Evolutionary conservation across 1,140 invertebrate genomes (phyloP), one percentile per base, ranked within the genome.

Genomic region (Atta cephalotes): DNA sequence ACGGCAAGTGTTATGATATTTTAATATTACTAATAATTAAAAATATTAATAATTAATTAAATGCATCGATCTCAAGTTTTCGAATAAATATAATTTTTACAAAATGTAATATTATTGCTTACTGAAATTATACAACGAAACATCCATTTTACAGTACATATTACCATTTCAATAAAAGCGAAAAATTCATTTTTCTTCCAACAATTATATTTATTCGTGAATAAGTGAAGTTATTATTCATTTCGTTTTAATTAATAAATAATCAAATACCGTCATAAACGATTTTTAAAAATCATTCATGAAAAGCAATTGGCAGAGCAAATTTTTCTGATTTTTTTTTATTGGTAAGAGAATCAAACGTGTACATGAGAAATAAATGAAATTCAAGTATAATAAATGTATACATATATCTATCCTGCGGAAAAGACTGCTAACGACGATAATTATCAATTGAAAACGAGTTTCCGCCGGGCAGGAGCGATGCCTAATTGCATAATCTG

Each of bases 381-480:
- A 39, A 68, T 21, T 10, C 35, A 45, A 2, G 65, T n/a, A 45
- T 60, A 9, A 51, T 63, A 31, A 9, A 14, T 60, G 3, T 60
- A 2, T 65, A 39, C 0, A 18, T 21, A 21, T 39, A 66, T 68
- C n/a, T 39, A 66, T 68, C 35, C n/a, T n/a, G n/a, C 35, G 65
- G 65, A 68, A 68, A 45, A n/a, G n/a, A 68, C 65, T 45, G n/a
- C 65, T 68, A 68, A 45, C 65, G 35, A 68, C 10, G 35, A n/a
- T 68, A 68, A 68, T 45, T 68, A 68, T 68, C 65, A 45, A 68
- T 68, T 68, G 65, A 68, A 68, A 68, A n/a, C 65, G 65, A 68
- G 10, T 68, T 68, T 68, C 65, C 65, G 35, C 35, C n/a, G n/a
- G 35, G 35, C 65, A 68, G 28, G 35, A 68, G 35, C 65, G 16